Evolutionary conservation across 2,888 invertebrate genomes (phyloP), one percentile per base, ranked within the genome.

Genomic region (Torymus aiolomorphi): DNA sequence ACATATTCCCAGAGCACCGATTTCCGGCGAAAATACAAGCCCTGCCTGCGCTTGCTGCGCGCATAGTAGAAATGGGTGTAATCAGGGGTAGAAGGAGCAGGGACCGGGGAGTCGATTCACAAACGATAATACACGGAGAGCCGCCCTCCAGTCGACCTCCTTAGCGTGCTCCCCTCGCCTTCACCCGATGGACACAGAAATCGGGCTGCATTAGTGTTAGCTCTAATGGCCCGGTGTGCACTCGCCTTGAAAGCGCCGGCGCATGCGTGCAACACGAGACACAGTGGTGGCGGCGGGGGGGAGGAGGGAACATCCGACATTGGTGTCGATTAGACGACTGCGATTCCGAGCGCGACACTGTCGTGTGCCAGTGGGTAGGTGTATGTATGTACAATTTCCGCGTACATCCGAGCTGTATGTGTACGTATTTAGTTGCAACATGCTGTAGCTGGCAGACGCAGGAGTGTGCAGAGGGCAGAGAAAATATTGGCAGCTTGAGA

Each of bases 181-280:
- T 2, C 5, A 18, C 18, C 65, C 42, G n/a, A 16, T 31, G 31
- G 31, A 31, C 31, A 31, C 31, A 61, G 31, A 54, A 54, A 42
- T 61, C 63, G 42, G 31, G 31, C 54, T 54, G 18, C 63, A 73
- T 82, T 82, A 82, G 70, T 80, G 81, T 80, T 78, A 78, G 65
- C 57, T 76, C 80, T 83, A 83, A 83, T 73, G 72, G 54, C 54
- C 16, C 5, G 63, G 31, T 63, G 8, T 8, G 31, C 31, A 31
- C 31, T 31, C 31, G 31, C 31, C 31, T 31, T 31, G 31, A 31
- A 31, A 31, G 31, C 31, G 4, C 31, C 2, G 31, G 31, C 8
- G 4, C 31, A 31, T 3, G 8, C 8, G 31, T 31, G 31, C 31
- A 31, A 31, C 31, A 31, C 31, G 31, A 31, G 31, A 31, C 31